Evolutionary conservation across 2,888 invertebrate genomes (phyloP).

Genomic region (Anagyrus pseudococci): DNA sequence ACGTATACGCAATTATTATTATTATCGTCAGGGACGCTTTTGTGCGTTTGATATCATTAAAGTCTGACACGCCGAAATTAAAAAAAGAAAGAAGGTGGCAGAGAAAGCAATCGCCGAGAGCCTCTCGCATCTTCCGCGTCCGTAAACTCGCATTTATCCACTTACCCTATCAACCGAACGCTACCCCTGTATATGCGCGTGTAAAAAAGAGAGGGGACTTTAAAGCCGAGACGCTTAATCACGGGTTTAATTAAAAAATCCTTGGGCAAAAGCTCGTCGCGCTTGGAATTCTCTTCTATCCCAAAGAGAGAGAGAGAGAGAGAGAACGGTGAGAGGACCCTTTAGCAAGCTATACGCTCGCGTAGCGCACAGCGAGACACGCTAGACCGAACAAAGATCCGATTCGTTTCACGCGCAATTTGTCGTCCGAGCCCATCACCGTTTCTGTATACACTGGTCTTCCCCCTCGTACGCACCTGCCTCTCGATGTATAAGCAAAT

Average conservation of each 20-base stretch:
- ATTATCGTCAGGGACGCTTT: too few species aligned
- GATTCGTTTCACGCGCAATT: conserved; percentile 28
- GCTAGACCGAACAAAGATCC: neutral
- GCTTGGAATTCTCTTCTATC: neutral
- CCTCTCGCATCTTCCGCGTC: too few species aligned
- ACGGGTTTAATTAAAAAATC: neutral
- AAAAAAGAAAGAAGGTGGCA: too few species aligned
- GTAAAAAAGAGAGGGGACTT: neutral
- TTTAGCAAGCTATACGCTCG: neutral
- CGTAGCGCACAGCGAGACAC: neutral
- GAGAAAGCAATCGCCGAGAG: too few species aligned
- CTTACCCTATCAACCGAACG: too few species aligned
- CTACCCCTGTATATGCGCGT: neutral
- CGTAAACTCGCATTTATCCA: too few species aligned
- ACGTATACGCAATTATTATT: too few species aligned
- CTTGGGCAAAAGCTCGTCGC: neutral
- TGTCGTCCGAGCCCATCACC: conserved; percentile 11
- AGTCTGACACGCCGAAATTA: too few species aligned
- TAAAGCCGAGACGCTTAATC: neutral
- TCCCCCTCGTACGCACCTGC: neutral
- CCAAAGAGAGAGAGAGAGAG: too few species aligned
- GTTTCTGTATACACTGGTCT: neutral
- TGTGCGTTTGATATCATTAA: too few species aligned
- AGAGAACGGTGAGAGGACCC: too few species aligned
- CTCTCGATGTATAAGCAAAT: neutral